Evolutionary conservation across 2,113 vertebrate genomes (phyloP).

Genomic region (Nicator chloris): DNA sequence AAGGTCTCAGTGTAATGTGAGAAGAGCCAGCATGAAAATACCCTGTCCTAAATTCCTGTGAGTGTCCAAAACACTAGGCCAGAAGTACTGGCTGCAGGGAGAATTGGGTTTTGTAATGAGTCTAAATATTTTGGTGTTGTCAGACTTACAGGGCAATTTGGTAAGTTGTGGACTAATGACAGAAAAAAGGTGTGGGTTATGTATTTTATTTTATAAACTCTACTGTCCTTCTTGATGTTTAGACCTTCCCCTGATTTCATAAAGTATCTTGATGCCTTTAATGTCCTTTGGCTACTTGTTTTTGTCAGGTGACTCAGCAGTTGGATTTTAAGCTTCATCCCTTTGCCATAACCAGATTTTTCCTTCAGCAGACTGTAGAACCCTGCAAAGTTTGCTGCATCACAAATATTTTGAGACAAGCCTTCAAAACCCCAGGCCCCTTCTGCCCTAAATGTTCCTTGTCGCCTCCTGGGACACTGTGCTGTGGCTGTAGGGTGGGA

Average conservation of each 20-base stretch:
- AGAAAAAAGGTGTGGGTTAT: neutral
- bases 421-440: neutral
- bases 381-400: neutral
- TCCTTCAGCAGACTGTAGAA: neutral
- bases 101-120: neutral
- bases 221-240: neutral
- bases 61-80: conserved; percentile 33
- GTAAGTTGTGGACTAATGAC: neutral
- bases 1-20: conserved; percentile 39
- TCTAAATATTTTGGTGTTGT: neutral
- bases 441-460: neutral
- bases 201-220: neutral
- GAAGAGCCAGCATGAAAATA: conserved; percentile 58
- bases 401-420: neutral
- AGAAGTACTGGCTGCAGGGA: neutral
- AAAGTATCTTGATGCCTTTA: neutral
- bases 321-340: neutral
- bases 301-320: neutral
- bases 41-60: conserved; percentile 44
- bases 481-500: neutral
- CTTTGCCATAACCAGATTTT: neutral
- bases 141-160: neutral
- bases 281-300: neutral
- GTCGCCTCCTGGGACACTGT: neutral
- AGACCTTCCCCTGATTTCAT: neutral